A percentile compares a stretch with the other conserved stretches of the same genome.
phyloP scores from a whole-genome alignment of 2,797 vertebrate genomes.

The Coreius guichenoti region DNA sequence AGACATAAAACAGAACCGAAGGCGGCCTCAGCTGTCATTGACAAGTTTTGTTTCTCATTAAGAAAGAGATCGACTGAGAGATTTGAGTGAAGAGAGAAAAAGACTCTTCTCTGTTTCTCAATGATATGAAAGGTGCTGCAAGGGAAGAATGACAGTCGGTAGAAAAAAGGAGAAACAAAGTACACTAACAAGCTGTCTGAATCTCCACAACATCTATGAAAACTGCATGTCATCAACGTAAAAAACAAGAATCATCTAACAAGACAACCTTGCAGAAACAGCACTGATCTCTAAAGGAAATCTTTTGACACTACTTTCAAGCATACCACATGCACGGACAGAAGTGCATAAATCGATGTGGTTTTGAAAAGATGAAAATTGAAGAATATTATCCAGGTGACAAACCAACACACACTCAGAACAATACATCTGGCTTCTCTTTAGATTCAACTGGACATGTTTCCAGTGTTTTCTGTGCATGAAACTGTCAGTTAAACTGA shows the following conservation, averaged over 20 bases:
- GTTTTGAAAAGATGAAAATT: background rate
- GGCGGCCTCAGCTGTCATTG: background rate
- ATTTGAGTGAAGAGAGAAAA: background rate
- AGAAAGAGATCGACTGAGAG: constrained; percentile 2
- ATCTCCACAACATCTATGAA: background rate
- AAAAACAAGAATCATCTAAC: constrained; percentile 20
- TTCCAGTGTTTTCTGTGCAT: background rate
- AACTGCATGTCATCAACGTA: constrained; percentile 18
- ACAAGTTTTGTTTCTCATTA: background rate
- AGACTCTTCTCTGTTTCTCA: background rate
- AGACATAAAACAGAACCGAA: background rate
- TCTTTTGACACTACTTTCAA: background rate
- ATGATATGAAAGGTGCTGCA: background rate
- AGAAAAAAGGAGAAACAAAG: background rate
- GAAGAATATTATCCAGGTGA: background rate
- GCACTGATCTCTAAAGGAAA: background rate
- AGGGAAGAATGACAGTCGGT: background rate
- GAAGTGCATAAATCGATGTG: background rate
- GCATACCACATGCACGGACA: background rate
- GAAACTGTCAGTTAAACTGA: background rate
- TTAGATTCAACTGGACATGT: background rate
- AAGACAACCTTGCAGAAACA: background rate
- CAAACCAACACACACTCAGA: background rate
- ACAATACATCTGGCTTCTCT: background rate
- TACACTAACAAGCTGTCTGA: constrained; percentile 18